Evolutionary conservation across 2,797 vertebrate species (phyloP), one percentile per base, ranked within the genome.

Genomic region (Mormyrops boulengeri): DNA sequence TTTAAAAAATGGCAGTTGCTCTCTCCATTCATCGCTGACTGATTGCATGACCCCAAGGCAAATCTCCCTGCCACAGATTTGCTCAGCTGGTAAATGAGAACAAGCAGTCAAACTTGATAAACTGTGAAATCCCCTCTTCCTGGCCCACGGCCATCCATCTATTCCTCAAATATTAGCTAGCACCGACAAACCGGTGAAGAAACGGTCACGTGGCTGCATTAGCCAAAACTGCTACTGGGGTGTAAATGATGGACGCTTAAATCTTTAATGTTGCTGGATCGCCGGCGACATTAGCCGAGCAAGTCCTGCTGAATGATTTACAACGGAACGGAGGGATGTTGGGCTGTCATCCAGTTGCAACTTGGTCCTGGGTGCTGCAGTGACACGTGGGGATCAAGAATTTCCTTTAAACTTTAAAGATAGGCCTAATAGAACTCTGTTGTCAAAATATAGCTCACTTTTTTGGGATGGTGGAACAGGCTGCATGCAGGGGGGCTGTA

Each of bases 11-110:
- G 89, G 89, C 77, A 77, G 87, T 66, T 90, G 89, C 60, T 89
- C 87, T 89, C 73, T 62, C 88, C 85, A 89, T 88, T 91, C 91
- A 91, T 91, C 82, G 87, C 91, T 90, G 90, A 91, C 90, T 92
- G 90, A 91, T 92, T 90, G 90, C 77, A 73, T 89, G 90, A 92
- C 91, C 91, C 88, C 88, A 53, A 90, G 91, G 91, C 89, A 82
- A 88, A 88, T 90, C 90, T 90, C 55, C 90, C 88, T 85, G 84
- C 91, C 90, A 90, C 87, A 88, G 88, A 91, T 92, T 90, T 91
- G 89, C 90, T 92, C 92, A 92, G 91, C 92, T 91, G 92, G 89
- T 92, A 92, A 93, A 93, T 92, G 92, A 92, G 92, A 92, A 91
- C 91, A 91, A 73, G 91, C 66, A 89, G 89, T 89, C 92, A 91